Base-by-base conservation (phyloP, 2,888 invertebrate genomes). In the Vandiemenella viatica region DNA sequence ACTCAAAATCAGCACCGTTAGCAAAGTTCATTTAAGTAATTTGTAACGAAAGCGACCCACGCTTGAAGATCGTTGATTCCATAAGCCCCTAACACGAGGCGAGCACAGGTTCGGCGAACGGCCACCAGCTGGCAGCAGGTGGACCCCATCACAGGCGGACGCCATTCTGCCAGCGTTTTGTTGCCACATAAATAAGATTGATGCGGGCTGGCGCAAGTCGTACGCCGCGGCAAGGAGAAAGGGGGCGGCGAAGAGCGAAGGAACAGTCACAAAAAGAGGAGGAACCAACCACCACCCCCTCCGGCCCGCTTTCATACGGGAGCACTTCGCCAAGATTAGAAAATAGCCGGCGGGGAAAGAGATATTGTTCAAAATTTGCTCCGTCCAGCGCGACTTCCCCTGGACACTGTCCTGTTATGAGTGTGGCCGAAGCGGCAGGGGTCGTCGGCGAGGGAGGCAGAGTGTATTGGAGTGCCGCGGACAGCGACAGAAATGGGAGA, bases 141-240 rank as follows among this genome's bases (percentile, higher is more conserved):
- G n/a, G n/a, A n/a, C n/a, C n/a, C n/a, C n/a, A n/a, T n/a, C n/a
- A n/a, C n/a, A n/a, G n/a, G n/a, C n/a, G n/a, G n/a, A n/a, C 50
- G 43, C 44, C 43, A 48, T 46, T 46, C 60, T 54, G 52, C 59
- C 59, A 63, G n/a, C n/a, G 63, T 63, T 65, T 65, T 65, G 65
- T 65, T 61, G 63, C 65, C 63, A 64, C 65, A 65, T 66, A 66
- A 66, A 66, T 64, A 64, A 64, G 65, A 65, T 65, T 64, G 63
- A 65, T 65, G 65, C 59, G 56, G 57, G n/a, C n/a, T n/a, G n/a
- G n/a, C n/a, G n/a, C n/a, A n/a, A n/a, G n/a, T n/a, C n/a, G n/a
- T n/a, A n/a, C n/a, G n/a, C n/a, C n/a, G n/a, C n/a, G 41, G 22
- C 16, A 20, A 43, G 43, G 8, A 43, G 43, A 20, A n/a, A 26